phyloP scores from a whole-genome alignment of 1,140 invertebrate genomes.

The Ptiloglossa arizonensis region DNA sequence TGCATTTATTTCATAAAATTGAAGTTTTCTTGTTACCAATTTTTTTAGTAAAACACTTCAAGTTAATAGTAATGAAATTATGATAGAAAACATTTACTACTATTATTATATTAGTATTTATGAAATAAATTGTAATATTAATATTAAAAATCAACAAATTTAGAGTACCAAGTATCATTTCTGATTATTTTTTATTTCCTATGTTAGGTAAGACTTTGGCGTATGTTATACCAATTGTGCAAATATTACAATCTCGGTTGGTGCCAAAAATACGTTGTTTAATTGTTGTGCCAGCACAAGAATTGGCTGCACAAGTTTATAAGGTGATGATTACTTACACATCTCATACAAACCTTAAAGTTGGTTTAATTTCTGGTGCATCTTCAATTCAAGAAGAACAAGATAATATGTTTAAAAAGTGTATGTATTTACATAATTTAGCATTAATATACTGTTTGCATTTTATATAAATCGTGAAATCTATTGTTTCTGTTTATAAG shows the following conservation, averaged over 20 bases:
- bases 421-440: conserved; percentile 78
- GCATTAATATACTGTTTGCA: conserved; percentile 3
- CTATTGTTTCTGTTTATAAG: conserved; percentile 70
- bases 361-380: conserved; percentile 88
- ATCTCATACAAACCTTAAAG: conserved; percentile 87
- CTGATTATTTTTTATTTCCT: conserved; percentile 31
- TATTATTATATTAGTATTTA: conserved; percentile 12
- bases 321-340: conserved; percentile 91
- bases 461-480: neutral
- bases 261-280: conserved; percentile 89
- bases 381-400: conserved; percentile 90
- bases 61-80: neutral
- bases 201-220: conserved; percentile 91
- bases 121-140: neutral
- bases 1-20: neutral
- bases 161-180: neutral
- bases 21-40: conserved; percentile 1
- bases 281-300: conserved; percentile 94
- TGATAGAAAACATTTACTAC: conserved; percentile 4
- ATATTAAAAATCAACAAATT: too few species aligned
- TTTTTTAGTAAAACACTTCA: neutral
- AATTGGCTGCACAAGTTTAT: conserved; percentile 94
- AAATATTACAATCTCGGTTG: conserved; percentile 82
- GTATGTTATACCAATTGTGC: conserved; percentile 96
- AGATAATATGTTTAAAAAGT: conserved; percentile 86